Evolutionary conservation across 2,113 vertebrate genomes (phyloP), one percentile per base, ranked within the genome.

Genomic region (Falcunculus frontatus): DNA sequence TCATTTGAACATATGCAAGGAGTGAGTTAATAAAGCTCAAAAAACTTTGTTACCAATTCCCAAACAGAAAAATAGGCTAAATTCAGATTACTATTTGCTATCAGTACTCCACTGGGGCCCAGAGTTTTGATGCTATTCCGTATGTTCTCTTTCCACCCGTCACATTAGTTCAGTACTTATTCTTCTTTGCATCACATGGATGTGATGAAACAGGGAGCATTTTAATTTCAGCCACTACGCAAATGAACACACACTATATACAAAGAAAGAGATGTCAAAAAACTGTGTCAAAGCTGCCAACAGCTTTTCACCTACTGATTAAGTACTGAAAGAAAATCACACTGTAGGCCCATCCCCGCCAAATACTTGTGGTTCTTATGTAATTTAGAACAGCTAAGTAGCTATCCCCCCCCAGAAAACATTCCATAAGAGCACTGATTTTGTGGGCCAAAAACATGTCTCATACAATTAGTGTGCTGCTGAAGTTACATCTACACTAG

Each of bases 231-330:
- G n/a, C 62, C 55, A 52, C 72, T 82, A 17, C 29, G 47, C 39
- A 89, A 67, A 77, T 5, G 27, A 72, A 83, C 42, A 65, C 37
- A 65, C 19, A 26, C 25, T 29, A 33, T 7, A 56, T 1, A 84
- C 47, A 89, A 60, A 83, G 19, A 93, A 47, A 30, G 47, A 35
- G 25, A 78, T 32, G 55, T 22, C 74, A 72, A 47, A 73, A 78
- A 70, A 52, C 32, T 4, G 7, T 11, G 64, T 75, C 35, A 82
- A 68, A 89, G n/a, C 64, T 72, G 29, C 65, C 80, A 87, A 79
- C 22, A 44, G 57, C 79, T 96, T 89, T 95, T 92, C 69, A 89
- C 65, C 76, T 92, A 74, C 72, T 81, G 83, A 84, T 78, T 60
- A 93, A 68, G 14, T 29, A 57, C 32, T n/a, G 35, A 84, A 89